Evolutionary conservation across 2,113 vertebrate genomes (phyloP).

Genomic region (Tragelaphus imberbis): DNA sequence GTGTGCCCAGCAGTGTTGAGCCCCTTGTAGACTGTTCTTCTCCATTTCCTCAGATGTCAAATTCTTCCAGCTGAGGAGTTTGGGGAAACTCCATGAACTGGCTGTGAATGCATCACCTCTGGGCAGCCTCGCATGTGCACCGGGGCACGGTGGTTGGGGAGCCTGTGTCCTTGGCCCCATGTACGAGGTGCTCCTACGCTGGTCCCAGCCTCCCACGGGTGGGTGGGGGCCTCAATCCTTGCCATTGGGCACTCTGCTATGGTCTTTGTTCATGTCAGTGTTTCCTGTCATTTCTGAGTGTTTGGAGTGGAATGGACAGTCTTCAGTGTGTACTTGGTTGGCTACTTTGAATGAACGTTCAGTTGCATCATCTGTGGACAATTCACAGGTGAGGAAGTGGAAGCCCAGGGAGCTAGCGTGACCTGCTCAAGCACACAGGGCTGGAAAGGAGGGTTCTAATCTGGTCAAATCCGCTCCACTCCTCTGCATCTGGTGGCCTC

Average conservation of each 20-base stretch:
- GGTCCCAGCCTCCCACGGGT: neutral
- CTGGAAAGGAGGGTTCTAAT: neutral
- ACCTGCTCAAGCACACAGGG: neutral
- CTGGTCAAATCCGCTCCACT: neutral
- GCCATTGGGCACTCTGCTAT: neutral
- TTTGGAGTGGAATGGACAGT: neutral
- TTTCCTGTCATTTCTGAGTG: neutral
- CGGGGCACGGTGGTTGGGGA: neutral
- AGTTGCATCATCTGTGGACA: neutral
- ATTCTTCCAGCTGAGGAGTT: neutral
- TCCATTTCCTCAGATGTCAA: neutral
- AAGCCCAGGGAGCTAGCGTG: neutral
- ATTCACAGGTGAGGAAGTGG: neutral
- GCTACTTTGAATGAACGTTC: neutral
- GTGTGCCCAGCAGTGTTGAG: neutral
- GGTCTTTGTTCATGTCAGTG: neutral
- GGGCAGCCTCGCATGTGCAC: neutral
- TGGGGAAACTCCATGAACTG: neutral
- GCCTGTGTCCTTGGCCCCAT: neutral
- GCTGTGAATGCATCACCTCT: neutral
- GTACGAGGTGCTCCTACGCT: neutral
- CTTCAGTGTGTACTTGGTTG: neutral
- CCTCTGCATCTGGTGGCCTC: no score
- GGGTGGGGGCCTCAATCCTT: neutral
- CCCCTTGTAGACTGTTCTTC: neutral